Evolutionary conservation across 2,888 invertebrate genomes (phyloP), one percentile per base, ranked within the genome.

Genomic region (Drosophila infuscata): DNA sequence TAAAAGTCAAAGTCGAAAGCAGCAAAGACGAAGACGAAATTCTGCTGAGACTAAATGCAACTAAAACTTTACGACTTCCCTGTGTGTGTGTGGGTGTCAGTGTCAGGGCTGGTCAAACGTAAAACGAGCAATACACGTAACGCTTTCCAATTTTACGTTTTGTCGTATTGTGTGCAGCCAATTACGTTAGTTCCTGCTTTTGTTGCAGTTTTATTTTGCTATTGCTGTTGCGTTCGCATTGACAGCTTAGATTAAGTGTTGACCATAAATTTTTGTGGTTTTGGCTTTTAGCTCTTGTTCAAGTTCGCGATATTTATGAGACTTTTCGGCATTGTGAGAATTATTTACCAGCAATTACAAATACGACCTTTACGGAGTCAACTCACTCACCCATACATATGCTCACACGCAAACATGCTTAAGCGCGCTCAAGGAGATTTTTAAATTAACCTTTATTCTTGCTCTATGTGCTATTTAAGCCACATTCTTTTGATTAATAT

Each of bases 211-310:
- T 53, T 46, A 35, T 52, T 62, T 46, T 64, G 52, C 57, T 58
- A 33, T 38, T 64, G 59, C 35, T 74, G 33, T 59, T 72, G 76
- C 70, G 68, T 56, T 57, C 69, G 56, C 75, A 82, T 88, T 89
- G 88, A 89, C 91, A 91, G 88, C 89, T 85, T 90, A 90, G 91
- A 92, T 92, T 92, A 92, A 92, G 91, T 91, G 91, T 82, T 83
- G 83, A 88, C 89, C 86, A 90, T 92, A 92, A 78, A 92, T 89
- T 91, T 91, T 76, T 63, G 66, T 65, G 56, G 57, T 65, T 66
- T 70, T 60, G 17, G 82, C 70, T 72, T 72, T 65, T 52, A 49
- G 63, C 51, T 69, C 53, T 8, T 56, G 54, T 48, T 59, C 62
- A 61, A 74, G 73, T 69, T 79, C 56, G 74, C 77, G 70, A 62